These are phyloP conservation scores for Petrocephalus microphthalmus DNA, from an alignment of 2,113 vertebrate genomes.

Conservation along the genomic window DNA sequence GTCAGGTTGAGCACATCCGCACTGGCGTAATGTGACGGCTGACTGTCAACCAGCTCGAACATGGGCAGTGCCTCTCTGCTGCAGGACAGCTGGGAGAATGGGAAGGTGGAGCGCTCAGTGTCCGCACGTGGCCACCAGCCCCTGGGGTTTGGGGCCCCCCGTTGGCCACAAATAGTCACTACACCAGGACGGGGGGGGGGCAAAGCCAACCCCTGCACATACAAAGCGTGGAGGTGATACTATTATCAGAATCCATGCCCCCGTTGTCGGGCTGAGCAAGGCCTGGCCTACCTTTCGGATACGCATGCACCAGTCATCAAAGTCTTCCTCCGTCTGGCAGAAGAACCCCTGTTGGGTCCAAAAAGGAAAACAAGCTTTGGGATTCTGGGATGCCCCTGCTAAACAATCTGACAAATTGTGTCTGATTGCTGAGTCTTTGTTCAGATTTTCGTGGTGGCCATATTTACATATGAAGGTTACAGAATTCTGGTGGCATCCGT, in stretches of 20 bases:
- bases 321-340: constrained; percentile 89
- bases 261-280: not conserved
- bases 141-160: not conserved
- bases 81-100: constrained; percentile 68
- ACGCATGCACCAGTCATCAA: constrained; percentile 87
- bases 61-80: constrained; percentile 82
- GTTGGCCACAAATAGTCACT: not conserved
- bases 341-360: constrained; percentile 78
- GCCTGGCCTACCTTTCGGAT: constrained; percentile 76
- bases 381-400: not conserved
- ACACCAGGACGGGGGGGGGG: not conserved
- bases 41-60: constrained; percentile 92
- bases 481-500: not conserved
- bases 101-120: not conserved
- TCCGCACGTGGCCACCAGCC: not conserved
- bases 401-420: not conserved
- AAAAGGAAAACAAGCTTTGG: constrained; percentile 17
- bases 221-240: not conserved
- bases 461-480: not conserved
- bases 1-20: constrained; percentile 85
- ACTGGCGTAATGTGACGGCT: constrained; percentile 83
- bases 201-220: not conserved
- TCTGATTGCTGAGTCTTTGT: not conserved
- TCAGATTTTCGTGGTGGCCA: not conserved
- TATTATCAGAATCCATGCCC: not conserved